These are phyloP conservation scores for Pammene fasciana DNA, from an alignment of 2,888 invertebrate genomes.

Conservation along the genomic window DNA sequence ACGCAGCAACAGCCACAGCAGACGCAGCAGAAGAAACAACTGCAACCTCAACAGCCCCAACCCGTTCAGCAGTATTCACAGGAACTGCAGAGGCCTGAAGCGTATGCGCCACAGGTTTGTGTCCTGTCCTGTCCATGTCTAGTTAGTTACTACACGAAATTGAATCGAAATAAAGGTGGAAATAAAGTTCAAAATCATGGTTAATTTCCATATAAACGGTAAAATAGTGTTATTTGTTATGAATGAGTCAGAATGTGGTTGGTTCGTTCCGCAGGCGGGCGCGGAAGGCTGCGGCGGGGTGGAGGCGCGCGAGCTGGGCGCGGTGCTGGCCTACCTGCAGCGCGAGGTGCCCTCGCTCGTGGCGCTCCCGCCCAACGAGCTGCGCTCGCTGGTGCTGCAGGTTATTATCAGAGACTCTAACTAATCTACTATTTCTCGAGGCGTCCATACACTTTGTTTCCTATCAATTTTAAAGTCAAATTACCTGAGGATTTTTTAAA, in stretches of 20 bases:
- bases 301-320: conserved; percentile 82
- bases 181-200: too few relatives aligned
- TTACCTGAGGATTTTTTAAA: too few relatives aligned
- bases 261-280: background rate
- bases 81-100: conserved; percentile 67
- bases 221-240: too few relatives aligned
- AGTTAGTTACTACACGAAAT: too few relatives aligned
- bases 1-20: conserved; percentile 60
- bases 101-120: conserved; percentile 60
- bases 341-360: conserved; percentile 81
- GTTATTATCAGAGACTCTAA: too few relatives aligned
- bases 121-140: background rate
- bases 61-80: conserved; percentile 62
- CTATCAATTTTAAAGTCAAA: too few relatives aligned
- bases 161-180: too few relatives aligned
- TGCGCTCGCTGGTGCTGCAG: conserved; percentile 78
- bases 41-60: conserved; percentile 62
- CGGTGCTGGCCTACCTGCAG: conserved; percentile 84
- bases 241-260: too few relatives aligned
- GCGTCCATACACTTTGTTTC: too few relatives aligned
- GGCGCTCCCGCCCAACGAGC: conserved; percentile 78
- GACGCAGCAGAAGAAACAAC: conserved; percentile 59
- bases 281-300: conserved; percentile 49
- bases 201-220: too few relatives aligned
- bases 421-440: too few relatives aligned